Evolutionary conservation across 2,888 invertebrate species (phyloP).

Genomic region (Galerucella calmariensis): DNA sequence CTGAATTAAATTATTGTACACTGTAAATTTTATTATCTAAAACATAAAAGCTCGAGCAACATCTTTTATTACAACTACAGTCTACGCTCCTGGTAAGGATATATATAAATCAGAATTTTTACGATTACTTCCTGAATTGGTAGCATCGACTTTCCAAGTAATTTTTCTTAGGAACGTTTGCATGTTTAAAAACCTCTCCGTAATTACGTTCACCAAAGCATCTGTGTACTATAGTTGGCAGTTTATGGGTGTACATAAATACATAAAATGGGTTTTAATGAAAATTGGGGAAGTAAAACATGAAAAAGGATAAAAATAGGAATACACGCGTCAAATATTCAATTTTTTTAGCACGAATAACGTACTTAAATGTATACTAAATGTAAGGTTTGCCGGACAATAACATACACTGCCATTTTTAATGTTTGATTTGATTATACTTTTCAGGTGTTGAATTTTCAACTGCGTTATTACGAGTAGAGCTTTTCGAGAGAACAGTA

Average conservation of each 20-base stretch:
- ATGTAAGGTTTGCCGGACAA: no score
- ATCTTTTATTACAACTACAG: background rate
- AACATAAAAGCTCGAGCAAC: no score
- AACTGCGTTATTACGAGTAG: no score
- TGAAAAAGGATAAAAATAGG: background rate
- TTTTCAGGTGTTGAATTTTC: no score
- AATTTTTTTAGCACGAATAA: no score
- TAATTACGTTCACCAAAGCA: background rate
- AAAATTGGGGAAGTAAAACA: background rate
- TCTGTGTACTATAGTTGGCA: background rate
- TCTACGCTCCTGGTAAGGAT: background rate
- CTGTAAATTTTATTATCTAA: no score
- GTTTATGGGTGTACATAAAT: background rate
- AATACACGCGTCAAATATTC: no score
- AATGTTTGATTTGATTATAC: no score
- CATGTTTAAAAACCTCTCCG: background rate
- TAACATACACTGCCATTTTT: no score
- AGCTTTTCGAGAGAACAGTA: no score
- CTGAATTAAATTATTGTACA: no score
- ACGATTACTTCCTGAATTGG: background rate
- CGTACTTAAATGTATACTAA: no score
- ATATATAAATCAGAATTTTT: background rate
- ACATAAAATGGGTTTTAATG: background rate
- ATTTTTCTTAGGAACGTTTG: background rate
- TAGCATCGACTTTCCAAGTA: background rate